Evolutionary conservation across 2,113 vertebrate species (phyloP).

Genomic region (Percina caprodes): DNA sequence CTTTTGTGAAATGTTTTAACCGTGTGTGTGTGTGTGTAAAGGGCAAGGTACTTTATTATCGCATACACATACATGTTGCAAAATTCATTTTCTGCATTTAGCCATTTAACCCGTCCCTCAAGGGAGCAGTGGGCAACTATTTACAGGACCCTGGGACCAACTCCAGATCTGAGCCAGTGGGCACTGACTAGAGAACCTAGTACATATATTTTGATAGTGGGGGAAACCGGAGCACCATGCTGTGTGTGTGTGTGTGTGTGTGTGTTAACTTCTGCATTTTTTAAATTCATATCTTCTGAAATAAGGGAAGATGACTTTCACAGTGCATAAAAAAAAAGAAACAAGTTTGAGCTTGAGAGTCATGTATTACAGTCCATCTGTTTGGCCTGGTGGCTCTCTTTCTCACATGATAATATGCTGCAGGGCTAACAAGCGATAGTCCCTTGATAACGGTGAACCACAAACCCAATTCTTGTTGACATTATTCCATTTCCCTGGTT

Average conservation of each 20-base stretch:
- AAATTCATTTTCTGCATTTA: no score
- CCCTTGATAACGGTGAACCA: constrained; percentile 68
- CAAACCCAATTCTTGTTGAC: constrained; percentile 77
- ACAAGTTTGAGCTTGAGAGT: not conserved
- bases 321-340: not conserved
- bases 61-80: no score
- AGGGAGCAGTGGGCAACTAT: no score
- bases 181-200: no score
- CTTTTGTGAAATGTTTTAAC: not conserved
- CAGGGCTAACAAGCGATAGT: constrained; percentile 47
- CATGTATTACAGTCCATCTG: constrained; percentile 40
- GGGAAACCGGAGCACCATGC: no score
- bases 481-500: constrained; percentile 54
- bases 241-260: not conserved
- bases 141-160: no score
- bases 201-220: no score
- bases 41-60: no score
- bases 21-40: not conserved
- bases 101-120: no score
- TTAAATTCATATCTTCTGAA: not conserved
- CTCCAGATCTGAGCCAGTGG: no score
- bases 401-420: constrained; percentile 45
- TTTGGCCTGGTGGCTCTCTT: constrained; percentile 11
- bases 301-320: constrained; percentile 21
- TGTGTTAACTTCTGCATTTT: constrained; percentile 30